Evolutionary conservation across 2,888 invertebrate species (phyloP).

Genomic region (Cosmia trapezina): DNA sequence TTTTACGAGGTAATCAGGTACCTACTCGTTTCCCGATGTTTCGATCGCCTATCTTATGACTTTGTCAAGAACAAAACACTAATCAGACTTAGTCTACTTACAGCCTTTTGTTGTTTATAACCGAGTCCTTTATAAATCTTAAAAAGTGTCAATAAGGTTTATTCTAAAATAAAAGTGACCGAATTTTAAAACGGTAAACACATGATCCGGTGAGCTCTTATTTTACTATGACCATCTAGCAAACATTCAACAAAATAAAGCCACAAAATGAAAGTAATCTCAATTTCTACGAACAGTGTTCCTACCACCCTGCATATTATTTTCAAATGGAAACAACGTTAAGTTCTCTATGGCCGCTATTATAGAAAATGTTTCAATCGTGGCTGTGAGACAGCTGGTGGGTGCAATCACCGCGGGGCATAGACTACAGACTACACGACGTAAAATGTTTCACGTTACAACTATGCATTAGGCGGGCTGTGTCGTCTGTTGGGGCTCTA

Average conservation of each 20-base stretch:
- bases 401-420: conserved; percentile 36
- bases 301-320: conserved; percentile 15
- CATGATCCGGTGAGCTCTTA: neutral
- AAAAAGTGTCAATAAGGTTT: too few species aligned
- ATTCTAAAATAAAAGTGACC: neutral
- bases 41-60: too few species aligned
- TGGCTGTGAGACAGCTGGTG: conserved; percentile 23
- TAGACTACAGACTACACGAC: conserved; percentile 38
- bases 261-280: neutral
- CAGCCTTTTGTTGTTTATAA: neutral
- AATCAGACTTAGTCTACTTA: neutral
- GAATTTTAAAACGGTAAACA: neutral
- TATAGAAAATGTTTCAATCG: conserved; percentile 49
- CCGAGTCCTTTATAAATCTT: too few species aligned
- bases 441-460: conserved; percentile 25
- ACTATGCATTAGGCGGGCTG: conserved; percentile 7
- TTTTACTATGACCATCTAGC: too few species aligned
- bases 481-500: conserved; percentile 8
- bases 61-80: neutral
- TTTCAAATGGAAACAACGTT: conserved; percentile 27
- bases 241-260: conserved; percentile 5
- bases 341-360: conserved; percentile 13
- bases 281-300: neutral
- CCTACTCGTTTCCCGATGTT: too few species aligned
- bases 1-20: too few species aligned